Evolutionary conservation across 2,888 invertebrate species (phyloP).

Genomic region (Ariolimax columbianus): DNA sequence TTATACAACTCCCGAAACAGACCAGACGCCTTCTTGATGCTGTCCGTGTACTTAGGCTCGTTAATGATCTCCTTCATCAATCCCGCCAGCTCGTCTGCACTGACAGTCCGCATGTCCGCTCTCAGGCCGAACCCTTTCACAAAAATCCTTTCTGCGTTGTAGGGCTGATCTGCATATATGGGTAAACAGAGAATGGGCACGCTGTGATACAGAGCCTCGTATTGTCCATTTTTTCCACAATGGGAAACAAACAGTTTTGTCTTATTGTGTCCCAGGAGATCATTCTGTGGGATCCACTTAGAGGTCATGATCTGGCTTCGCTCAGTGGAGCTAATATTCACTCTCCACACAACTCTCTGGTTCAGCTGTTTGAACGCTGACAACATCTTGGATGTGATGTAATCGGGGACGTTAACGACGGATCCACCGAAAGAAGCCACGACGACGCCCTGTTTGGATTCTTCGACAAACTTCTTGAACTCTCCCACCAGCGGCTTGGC

Average conservation of each 20-base stretch:
- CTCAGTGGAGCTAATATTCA: slow-evolving; percentile 48
- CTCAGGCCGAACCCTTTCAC: slow-evolving; percentile 34
- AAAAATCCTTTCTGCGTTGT: slow-evolving; percentile 50
- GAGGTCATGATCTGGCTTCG: slow-evolving; percentile 53
- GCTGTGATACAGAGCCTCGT: slow-evolving; percentile 65
- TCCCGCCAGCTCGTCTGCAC: not conserved
- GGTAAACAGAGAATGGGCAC: slow-evolving; percentile 66
- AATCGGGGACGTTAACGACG: slow-evolving; percentile 46
- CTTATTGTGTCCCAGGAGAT: slow-evolving; percentile 61
- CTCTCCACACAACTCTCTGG: slow-evolving; percentile 52
- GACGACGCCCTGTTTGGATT: slow-evolving; percentile 53
- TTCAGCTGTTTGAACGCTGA: slow-evolving; percentile 50
- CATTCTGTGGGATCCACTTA: slow-evolving; percentile 65
- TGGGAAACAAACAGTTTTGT: slow-evolving; percentile 63
- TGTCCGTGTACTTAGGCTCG: slow-evolving; percentile 34
- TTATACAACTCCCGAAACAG: slow-evolving; percentile 51
- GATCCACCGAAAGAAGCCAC: slow-evolving; percentile 60
- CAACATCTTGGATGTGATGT: slow-evolving; percentile 50
- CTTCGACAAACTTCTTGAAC: slow-evolving; percentile 54
- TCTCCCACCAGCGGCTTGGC: slow-evolving; percentile 54
- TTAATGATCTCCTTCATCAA: slow-evolving; percentile 15
- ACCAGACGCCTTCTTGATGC: slow-evolving; percentile 46
- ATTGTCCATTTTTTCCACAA: slow-evolving; percentile 65
- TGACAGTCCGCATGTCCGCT: slow-evolving; percentile 13
- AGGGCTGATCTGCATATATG: slow-evolving; percentile 57